phyloP scores from a whole-genome alignment of 2,888 invertebrate species.

The Gnatocerus cornutus region DNA sequence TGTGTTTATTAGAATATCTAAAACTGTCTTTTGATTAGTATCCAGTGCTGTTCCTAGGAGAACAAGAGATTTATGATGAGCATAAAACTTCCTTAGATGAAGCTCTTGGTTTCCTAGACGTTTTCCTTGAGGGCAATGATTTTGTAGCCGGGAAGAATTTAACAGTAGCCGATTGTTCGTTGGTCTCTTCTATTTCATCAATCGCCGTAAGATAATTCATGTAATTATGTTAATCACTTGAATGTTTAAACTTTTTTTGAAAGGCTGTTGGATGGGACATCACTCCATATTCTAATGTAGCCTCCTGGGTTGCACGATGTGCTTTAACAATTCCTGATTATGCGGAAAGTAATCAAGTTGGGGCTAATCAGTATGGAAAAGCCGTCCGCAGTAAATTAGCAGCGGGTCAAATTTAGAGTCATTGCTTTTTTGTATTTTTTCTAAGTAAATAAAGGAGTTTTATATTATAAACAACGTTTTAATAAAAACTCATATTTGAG shows the following conservation, averaged over 20 bases:
- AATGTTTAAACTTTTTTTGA: slow-evolving; percentile 6
- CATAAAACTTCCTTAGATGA: slow-evolving; percentile 74
- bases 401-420: slow-evolving; percentile 67
- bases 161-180: slow-evolving; percentile 79
- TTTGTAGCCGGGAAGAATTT: slow-evolving; percentile 77
- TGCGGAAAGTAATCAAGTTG: slow-evolving; percentile 74
- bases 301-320: slow-evolving; percentile 76
- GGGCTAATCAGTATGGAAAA: slow-evolving; percentile 75
- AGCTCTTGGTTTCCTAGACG: slow-evolving; percentile 76
- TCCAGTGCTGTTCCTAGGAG: slow-evolving; percentile 75
- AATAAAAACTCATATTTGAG: no score
- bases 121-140: slow-evolving; percentile 74
- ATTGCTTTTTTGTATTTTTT: slow-evolving; percentile 13
- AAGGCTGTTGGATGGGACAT: slow-evolving; percentile 77
- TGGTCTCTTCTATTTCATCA: slow-evolving; percentile 74
- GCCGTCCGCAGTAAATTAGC: slow-evolving; percentile 74
- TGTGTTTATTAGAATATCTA: no score
- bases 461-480: not conserved
- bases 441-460: slow-evolving; percentile 8
- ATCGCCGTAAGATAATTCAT: slow-evolving; percentile 73
- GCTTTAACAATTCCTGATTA: slow-evolving; percentile 74
- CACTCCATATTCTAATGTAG: slow-evolving; percentile 74
- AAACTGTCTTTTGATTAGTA: slow-evolving; percentile 74
- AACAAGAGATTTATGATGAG: slow-evolving; percentile 73
- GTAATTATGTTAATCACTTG: slow-evolving; percentile 2